phyloP scores from a whole-genome alignment of 2,113 vertebrate species.

The Petaurus breviceps region DNA sequence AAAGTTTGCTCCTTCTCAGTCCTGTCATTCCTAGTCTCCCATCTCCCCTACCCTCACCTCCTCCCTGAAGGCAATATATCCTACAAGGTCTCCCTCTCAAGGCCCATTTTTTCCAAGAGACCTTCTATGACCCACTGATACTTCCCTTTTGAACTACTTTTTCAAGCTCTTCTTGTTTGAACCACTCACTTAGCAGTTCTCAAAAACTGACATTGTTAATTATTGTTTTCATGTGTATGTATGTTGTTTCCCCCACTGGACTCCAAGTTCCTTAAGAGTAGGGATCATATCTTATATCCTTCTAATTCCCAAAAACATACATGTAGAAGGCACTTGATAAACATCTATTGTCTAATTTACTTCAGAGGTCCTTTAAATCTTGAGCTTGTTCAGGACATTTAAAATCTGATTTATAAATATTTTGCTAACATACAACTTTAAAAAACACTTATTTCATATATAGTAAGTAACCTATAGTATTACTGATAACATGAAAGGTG shows the following conservation, averaged over 20 bases:
- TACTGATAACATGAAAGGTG: no score
- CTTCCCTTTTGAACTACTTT: neutral
- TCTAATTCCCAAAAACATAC: no score
- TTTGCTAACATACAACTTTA: no score
- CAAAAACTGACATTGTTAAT: neutral
- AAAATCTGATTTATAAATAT: no score
- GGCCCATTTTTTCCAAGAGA: neutral
- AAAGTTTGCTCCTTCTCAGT: neutral
- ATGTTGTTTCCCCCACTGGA: slow-evolving; percentile 1
- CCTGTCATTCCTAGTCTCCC: neutral
- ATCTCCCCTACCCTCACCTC: no score
- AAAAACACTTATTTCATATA: no score
- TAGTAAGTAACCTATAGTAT: no score
- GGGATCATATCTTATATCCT: neutral
- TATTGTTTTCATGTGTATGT: slow-evolving; percentile 37
- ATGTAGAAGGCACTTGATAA: no score
- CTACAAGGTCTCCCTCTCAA: neutral
- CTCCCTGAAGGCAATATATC: neutral
- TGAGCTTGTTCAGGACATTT: no score
- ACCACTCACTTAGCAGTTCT: neutral
- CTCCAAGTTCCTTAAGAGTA: slow-evolving; percentile 25
- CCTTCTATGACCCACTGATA: neutral
- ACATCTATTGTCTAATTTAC: no score
- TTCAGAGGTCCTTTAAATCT: no score
- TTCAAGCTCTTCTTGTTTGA: neutral